A percentile compares a stretch with the other conserved stretches of the same genome.
phyloP scores from a whole-genome alignment of 2,888 invertebrate genomes.

The Bedellia somnulentella region DNA sequence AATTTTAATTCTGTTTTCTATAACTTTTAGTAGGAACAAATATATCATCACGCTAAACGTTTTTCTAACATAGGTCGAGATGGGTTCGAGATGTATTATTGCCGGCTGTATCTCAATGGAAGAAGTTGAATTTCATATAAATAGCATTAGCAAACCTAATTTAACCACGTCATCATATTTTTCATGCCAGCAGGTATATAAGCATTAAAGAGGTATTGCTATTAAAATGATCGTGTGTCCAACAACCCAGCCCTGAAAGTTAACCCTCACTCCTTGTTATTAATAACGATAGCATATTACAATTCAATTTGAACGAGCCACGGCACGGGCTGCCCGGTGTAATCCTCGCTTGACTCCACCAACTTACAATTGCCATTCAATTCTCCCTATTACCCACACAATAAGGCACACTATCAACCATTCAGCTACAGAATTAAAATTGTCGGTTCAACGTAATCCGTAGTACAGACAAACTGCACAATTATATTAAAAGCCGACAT shows the following conservation, averaged over 20 bases:
- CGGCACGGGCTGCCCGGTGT: slow-evolving; percentile 20
- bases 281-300: slow-evolving; percentile 54
- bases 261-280: slow-evolving; percentile 26
- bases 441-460: slow-evolving; percentile 26
- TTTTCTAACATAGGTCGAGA: too few species aligned
- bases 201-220: too few species aligned
- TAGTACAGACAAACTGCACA: slow-evolving; percentile 45
- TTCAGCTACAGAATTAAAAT: neutral
- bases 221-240: too few species aligned
- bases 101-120: too few species aligned
- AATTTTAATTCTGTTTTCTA: too few species aligned
- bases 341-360: slow-evolving; percentile 13
- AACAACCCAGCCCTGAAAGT: slow-evolving; percentile 21
- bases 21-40: too few species aligned
- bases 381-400: neutral
- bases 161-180: too few species aligned
- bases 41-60: too few species aligned
- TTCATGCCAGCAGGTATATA: too few species aligned
- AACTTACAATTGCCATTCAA: neutral
- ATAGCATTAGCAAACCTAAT: too few species aligned
- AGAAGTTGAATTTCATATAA: too few species aligned
- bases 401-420: neutral
- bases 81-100: too few species aligned
- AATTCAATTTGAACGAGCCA: slow-evolving; percentile 47
- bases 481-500: slow-evolving; percentile 56